Conservation (phyloP, 2,888 invertebrate species). For the Papilio elwesi region DNA sequence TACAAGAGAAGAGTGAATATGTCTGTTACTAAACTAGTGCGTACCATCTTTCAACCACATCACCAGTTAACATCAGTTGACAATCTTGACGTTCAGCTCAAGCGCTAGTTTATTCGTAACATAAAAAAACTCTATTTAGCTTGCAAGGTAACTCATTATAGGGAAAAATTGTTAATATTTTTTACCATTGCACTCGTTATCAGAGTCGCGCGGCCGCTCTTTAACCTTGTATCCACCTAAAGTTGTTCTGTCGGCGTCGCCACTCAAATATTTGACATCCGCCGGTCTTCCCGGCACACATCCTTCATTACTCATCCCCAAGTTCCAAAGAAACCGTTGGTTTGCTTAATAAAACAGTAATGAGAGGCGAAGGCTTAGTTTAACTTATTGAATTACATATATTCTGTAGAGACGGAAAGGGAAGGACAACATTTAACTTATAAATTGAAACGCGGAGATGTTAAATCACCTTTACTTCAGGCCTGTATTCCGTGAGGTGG, state of each 20-base stretch:
- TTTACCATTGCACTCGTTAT: conserved; percentile 2
- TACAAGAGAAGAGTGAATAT: too few species aligned
- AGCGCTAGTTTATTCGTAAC: too few species aligned
- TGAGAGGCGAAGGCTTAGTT: conserved; percentile 2
- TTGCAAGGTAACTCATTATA: not conserved
- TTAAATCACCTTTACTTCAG: too few species aligned
- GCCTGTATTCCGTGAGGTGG: too few species aligned
- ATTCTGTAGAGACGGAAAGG: too few species aligned
- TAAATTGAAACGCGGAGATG: too few species aligned
- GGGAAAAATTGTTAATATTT: not conserved
- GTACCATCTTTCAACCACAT: too few species aligned
- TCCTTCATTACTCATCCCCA: conserved; percentile 62
- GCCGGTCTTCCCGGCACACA: conserved; percentile 65
- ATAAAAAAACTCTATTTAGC: too few species aligned
- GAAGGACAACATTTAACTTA: too few species aligned
- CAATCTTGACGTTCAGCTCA: too few species aligned
- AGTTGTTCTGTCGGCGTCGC: conserved; percentile 28
- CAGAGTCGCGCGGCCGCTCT: not conserved
- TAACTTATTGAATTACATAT: not conserved
- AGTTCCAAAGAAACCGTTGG: conserved; percentile 13
- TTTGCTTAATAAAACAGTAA: conserved; percentile 15
- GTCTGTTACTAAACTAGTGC: too few species aligned
- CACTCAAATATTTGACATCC: conserved; percentile 71
- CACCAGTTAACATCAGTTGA: too few species aligned
- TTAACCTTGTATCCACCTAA: conserved; percentile 12